Base-by-base conservation (phyloP, 2,888 invertebrate genomes). In the Altica lythri region DNA sequence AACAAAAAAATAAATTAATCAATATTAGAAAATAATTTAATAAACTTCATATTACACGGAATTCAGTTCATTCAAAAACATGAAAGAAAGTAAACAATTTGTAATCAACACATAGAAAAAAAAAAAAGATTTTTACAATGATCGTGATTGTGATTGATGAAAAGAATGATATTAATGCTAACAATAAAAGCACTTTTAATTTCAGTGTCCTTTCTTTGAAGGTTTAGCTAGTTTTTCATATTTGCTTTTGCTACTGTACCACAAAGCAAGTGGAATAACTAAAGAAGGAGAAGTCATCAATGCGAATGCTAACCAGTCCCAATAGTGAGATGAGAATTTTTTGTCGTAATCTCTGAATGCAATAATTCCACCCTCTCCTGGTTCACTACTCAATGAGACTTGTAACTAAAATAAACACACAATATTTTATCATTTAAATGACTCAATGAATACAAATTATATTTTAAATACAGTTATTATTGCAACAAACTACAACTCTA, bases 291-390 rank as follows among this genome's bases (percentile, higher is more conserved):
- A 80, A 17, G 95, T 92, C 95, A 99, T 95, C 50, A 98, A 86
- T 25, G 94, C 94, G 73, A 99, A 99, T 17, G 95, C 93, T 48
- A 89, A 82, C 99, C 98, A 99, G 78, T 97, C 97, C 57, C 95
- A 90, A 74, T 93, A 89, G 79, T 97, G 97, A 0, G 96, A 94
- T 2, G 97, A 97, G 80, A 96, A 97, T 72, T 94, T 92, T 77
- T 95, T 91, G 78, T 96, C 94, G 72, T 90, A 97, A 77, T 97
- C 96, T 68, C 84, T 89, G 80, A 88, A 90, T 9, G 93, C 90
- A 48, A 95, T 90, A 70, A 96, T 94, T 49, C 90, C 90, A 61
- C 96, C 96, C 78, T 97, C 94, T 50, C 98, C 98, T 4, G 97
- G 98, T 64, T 96, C 90, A 66, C 95, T 96, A 67, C 86, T 88